Evolutionary conservation across 1,140 invertebrate genomes (phyloP).

Genomic region (Diuraphis noxia): DNA sequence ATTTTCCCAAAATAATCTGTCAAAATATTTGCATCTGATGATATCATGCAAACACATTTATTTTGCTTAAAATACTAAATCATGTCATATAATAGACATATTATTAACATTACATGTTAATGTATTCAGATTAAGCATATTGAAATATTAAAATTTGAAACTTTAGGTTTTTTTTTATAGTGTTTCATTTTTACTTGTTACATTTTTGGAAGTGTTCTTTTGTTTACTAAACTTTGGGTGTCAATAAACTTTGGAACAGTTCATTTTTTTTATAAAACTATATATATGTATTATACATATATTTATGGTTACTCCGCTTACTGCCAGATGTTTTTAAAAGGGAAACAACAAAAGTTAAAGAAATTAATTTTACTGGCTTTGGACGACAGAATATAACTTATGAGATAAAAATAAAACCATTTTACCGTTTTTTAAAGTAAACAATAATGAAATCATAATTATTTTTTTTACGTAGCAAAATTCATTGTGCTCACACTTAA

Average conservation of each 20-base stretch:
- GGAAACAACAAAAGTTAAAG: neutral
- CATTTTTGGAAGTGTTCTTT: neutral
- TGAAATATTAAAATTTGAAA: neutral
- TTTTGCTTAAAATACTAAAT: neutral
- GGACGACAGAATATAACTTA: neutral
- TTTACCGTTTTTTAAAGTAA: neutral
- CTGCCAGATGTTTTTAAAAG: slow-evolving; percentile 33
- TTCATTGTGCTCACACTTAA: neutral
- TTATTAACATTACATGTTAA: neutral
- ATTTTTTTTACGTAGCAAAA: neutral
- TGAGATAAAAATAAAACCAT: neutral
- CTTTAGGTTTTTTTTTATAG: neutral
- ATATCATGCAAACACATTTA: neutral
- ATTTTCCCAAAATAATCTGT: too few relatives aligned
- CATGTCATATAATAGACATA: too few relatives aligned
- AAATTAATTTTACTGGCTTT: slow-evolving; percentile 1
- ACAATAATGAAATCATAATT: slow-evolving; percentile 22
- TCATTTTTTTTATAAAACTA: neutral
- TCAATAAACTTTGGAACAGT: neutral
- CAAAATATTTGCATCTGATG: neutral
- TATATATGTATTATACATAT: neutral
- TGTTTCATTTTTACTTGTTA: neutral
- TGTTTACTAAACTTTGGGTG: neutral
- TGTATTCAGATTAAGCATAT: neutral
- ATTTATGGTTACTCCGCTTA: neutral